Percentiles rank a stretch among this genome's conserved stretches.
These are phyloP conservation scores for Acanthosoma haemorrhoidale DNA, from an alignment of 2,888 invertebrate species.

Conservation along the genomic window DNA sequence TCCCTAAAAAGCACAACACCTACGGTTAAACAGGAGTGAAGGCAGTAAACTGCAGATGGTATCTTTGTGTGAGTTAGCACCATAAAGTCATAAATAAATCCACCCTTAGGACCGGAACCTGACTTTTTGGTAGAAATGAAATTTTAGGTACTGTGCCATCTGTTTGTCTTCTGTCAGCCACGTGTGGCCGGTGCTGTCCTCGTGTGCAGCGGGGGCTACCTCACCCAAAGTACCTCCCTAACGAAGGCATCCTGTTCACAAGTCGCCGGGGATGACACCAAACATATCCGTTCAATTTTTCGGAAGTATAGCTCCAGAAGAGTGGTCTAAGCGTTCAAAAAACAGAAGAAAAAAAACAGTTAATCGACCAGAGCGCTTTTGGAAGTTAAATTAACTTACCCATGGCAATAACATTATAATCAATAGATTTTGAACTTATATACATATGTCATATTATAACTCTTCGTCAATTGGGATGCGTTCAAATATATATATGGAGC, in stretches of 20 bases:
- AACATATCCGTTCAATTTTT: not conserved
- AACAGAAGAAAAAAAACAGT: too few species aligned
- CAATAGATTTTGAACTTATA: too few species aligned
- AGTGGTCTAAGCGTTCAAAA: too few species aligned
- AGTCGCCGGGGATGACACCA: not conserved
- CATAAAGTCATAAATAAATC: slow-evolving; percentile 1
- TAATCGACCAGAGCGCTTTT: too few species aligned
- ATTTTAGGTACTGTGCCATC: not conserved
- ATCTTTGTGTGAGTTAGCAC: not conserved
- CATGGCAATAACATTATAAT: too few species aligned
- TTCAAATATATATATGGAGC: too few species aligned
- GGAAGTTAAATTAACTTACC: too few species aligned
- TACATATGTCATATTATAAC: too few species aligned
- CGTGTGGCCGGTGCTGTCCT: not conserved
- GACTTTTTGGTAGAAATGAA: not conserved
- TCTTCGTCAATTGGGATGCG: too few species aligned
- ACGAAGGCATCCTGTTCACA: not conserved
- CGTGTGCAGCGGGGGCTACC: not conserved
- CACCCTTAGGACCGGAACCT: not conserved
- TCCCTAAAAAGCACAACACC: too few species aligned
- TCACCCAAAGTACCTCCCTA: not conserved
- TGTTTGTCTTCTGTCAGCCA: not conserved
- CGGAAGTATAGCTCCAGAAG: too few species aligned
- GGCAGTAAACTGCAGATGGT: not conserved
- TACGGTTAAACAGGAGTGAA: not conserved